Percentiles rank a stretch among this genome's conserved stretches.
Evolutionary conservation across 2,888 invertebrate species (phyloP).

Genomic region (Erebia ligea): DNA sequence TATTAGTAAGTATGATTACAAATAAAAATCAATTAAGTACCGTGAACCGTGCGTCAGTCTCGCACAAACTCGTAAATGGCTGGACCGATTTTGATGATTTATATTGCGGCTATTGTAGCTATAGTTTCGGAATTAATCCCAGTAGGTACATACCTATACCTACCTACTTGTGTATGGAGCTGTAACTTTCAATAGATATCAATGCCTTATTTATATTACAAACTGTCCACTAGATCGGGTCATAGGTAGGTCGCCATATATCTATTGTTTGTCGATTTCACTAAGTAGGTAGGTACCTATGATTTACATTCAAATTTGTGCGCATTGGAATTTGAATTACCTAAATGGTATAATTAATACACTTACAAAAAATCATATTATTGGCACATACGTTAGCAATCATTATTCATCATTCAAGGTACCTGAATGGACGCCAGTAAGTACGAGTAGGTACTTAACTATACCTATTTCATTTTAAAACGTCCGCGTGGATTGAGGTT

Average conservation of each 20-base stretch:
- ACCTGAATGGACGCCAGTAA: slow-evolving; percentile 68
- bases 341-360: slow-evolving; percentile 63
- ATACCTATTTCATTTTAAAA: slow-evolving; percentile 64
- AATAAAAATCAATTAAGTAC: too few species aligned
- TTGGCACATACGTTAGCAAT: slow-evolving; percentile 53
- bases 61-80: too few species aligned
- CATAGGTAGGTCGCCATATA: slow-evolving; percentile 21
- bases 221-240: slow-evolving; percentile 7
- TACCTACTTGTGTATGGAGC: too few species aligned
- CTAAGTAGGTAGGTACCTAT: not conserved
- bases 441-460: slow-evolving; percentile 52
- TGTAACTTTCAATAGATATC: not conserved
- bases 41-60: too few species aligned
- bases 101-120: too few species aligned
- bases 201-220: not conserved
- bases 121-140: too few species aligned
- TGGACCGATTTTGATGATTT: too few species aligned
- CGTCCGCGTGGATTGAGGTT: slow-evolving; percentile 9
- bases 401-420: slow-evolving; percentile 77
- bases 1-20: too few species aligned
- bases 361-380: slow-evolving; percentile 65
- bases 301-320: slow-evolving; percentile 20
- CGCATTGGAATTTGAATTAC: slow-evolving; percentile 55
- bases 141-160: too few species aligned
- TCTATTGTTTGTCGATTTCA: slow-evolving; percentile 18